Evolutionary conservation across 2,888 invertebrate genomes (phyloP).

Genomic region (Autographa pulchrina): DNA sequence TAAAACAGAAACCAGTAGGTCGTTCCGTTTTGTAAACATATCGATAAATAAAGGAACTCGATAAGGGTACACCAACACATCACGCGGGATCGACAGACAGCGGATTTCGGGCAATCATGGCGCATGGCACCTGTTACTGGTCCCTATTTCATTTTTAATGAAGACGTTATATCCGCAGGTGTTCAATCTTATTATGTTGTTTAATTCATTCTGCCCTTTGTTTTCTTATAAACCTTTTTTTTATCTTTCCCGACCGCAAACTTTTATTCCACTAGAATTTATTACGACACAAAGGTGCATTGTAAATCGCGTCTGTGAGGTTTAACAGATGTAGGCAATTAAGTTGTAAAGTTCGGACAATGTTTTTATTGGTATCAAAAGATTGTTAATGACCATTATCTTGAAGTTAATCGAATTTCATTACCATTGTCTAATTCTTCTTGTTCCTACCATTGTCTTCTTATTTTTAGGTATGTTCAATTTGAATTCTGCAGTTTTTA

Average conservation of each 20-base stretch:
- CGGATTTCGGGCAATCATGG: conserved; percentile 71
- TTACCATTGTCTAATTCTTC: background rate
- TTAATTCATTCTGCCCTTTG: conserved; percentile 88
- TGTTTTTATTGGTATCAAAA: conserved; percentile 78
- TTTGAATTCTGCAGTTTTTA: background rate
- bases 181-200: conserved; percentile 84
- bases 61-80: conserved; percentile 12
- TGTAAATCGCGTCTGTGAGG: conserved; percentile 83
- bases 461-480: background rate
- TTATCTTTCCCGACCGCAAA: conserved; percentile 70
- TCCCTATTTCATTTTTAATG: conserved; percentile 83
- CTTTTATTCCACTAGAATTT: conserved; percentile 83
- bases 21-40: conserved; percentile 19
- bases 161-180: conserved; percentile 87
- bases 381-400: conserved; percentile 71
- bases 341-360: conserved; percentile 83
- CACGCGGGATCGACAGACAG: conserved; percentile 40
- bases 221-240: conserved; percentile 82
- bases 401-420: conserved; percentile 56
- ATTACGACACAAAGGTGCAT: conserved; percentile 81
- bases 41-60: conserved; percentile 31
- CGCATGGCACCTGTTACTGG: conserved; percentile 83
- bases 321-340: conserved; percentile 88
- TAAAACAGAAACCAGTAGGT: conserved; percentile 15
- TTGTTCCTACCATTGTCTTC: no score